Percentiles rank a stretch among this genome's conserved stretches.
Evolutionary conservation across 1,140 invertebrate species (phyloP).

Genomic region (Hyles vespertilio): DNA sequence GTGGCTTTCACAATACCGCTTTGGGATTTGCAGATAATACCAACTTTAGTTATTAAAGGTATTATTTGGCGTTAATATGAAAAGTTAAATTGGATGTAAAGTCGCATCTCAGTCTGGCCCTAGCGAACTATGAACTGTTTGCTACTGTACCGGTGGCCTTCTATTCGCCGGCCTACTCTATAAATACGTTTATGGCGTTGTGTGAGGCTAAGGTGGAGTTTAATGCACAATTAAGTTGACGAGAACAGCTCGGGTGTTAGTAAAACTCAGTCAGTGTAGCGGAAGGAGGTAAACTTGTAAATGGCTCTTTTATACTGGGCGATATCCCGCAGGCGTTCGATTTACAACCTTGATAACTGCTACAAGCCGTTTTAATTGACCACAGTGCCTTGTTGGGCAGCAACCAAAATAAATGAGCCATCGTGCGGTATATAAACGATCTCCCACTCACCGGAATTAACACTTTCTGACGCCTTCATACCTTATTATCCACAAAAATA

Average conservation of each 20-base stretch:
- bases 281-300: conserved; percentile 2
- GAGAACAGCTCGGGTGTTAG: neutral
- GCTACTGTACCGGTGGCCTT: conserved; percentile 5
- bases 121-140: too few species aligned
- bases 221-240: conserved; percentile 8
- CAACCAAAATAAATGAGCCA: conserved; percentile 1
- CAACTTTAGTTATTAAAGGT: too few species aligned
- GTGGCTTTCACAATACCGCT: too few species aligned
- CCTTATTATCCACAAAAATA: conserved; percentile 60
- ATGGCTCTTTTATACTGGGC: conserved; percentile 3
- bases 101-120: too few species aligned
- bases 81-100: too few species aligned
- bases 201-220: conserved; percentile 8
- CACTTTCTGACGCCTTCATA: conserved; percentile 40
- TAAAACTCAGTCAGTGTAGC: neutral
- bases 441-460: conserved; percentile 56
- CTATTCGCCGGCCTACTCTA: conserved; percentile 1
- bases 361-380: conserved; percentile 1
- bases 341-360: neutral
- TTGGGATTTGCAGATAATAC: too few species aligned
- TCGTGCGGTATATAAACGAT: conserved; percentile 31
- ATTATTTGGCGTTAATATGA: too few species aligned
- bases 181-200: conserved; percentile 6
- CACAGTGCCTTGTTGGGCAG: neutral
- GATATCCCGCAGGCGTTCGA: conserved; percentile 1